Evolutionary conservation across 1,140 invertebrate species (phyloP).

Genomic region (Metopolophium dirhodum): DNA sequence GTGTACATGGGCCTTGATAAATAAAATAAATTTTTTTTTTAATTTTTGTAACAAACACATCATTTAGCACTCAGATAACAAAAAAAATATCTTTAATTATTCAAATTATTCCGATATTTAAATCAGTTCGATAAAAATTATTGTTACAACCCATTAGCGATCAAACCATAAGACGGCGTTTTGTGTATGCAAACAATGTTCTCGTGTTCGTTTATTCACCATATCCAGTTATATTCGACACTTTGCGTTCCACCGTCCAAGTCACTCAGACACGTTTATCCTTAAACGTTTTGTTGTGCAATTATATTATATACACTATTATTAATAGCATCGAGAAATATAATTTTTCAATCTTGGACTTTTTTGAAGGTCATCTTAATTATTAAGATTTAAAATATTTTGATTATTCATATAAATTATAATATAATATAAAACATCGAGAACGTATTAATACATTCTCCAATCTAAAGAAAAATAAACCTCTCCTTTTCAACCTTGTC

Average conservation of each 20-base stretch:
- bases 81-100: not conserved
- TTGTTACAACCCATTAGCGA: not conserved
- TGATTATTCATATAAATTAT: not conserved
- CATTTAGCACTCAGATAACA: not conserved
- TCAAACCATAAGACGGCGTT: conserved; percentile 44
- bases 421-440: not conserved
- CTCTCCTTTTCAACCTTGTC: conserved; percentile 44
- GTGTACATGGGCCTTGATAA: not conserved
- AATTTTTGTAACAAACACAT: not conserved
- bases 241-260: conserved; percentile 32
- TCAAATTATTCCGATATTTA: not conserved
- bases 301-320: not conserved
- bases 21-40: not conserved
- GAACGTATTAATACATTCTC: conserved; percentile 12
- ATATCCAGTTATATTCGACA: not conserved
- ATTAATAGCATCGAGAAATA: not conserved
- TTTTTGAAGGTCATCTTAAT: not conserved
- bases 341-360: not conserved
- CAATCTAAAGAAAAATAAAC: not conserved
- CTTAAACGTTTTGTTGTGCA: not conserved
- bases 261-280: conserved; percentile 7
- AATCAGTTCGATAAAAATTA: not conserved
- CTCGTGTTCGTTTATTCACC: not conserved
- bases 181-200: conserved; percentile 47
- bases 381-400: conserved; percentile 2